phyloP scores from a whole-genome alignment of 2,888 invertebrate species.

The Cecidostiba fungosa region DNA sequence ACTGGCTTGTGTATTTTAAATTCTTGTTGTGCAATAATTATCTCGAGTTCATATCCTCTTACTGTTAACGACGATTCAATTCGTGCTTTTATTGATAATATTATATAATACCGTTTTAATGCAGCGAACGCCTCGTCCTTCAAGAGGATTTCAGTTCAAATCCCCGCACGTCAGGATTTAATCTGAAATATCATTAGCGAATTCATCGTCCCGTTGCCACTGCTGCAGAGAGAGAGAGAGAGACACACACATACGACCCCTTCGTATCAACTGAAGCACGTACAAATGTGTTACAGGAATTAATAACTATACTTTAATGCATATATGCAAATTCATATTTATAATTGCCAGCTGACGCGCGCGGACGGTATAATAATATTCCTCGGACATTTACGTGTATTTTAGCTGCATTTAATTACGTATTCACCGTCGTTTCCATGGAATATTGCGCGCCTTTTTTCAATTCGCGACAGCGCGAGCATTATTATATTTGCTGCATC shows the following conservation, averaged over 20 bases:
- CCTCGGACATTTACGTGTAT: background rate
- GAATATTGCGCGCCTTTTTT: background rate
- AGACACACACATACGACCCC: background rate
- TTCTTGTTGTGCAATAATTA: background rate
- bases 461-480: background rate
- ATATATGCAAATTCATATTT: slow-evolving; percentile 48
- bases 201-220: slow-evolving; percentile 25
- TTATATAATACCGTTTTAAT: background rate
- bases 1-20: background rate
- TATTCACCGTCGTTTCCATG: background rate
- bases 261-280: slow-evolving; percentile 25
- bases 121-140: slow-evolving; percentile 25
- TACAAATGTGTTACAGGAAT: slow-evolving; percentile 43
- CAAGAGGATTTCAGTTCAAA: slow-evolving; percentile 46
- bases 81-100: background rate
- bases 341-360: slow-evolving; percentile 42
- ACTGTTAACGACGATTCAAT: background rate
- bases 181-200: slow-evolving; percentile 60
- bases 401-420: slow-evolving; percentile 12
- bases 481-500: background rate
- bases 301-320: slow-evolving; percentile 42
- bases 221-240: background rate
- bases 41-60: background rate
- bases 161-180: slow-evolving; percentile 44
- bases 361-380: slow-evolving; percentile 19